Conservation (phyloP, 2,797 vertebrate genomes). For the Rhabdomys pumilio region DNA sequence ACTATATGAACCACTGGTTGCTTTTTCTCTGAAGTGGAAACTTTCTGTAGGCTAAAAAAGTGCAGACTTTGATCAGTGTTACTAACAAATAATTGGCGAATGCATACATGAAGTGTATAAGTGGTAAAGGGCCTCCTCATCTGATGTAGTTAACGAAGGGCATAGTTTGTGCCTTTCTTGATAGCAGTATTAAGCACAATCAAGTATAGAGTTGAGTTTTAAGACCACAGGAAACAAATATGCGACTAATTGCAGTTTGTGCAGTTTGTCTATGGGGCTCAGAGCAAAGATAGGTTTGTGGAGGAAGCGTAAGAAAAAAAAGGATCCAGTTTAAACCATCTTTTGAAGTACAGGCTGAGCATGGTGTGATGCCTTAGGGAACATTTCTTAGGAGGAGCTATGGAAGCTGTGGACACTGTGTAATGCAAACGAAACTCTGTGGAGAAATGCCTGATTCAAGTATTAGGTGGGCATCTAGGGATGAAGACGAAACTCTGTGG, state of each 20-base stretch:
- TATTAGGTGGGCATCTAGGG: neutral
- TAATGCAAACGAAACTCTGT: neutral
- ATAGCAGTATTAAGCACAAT: neutral
- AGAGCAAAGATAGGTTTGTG: neutral
- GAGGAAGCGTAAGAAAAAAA: slow-evolving; percentile 35
- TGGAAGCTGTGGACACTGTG: slow-evolving; percentile 3
- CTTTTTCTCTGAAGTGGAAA: slow-evolving; percentile 38
- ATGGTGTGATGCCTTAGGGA: slow-evolving; percentile 2
- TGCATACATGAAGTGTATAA: neutral
- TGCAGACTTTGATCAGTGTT: neutral
- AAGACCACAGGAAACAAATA: slow-evolving; percentile 37
- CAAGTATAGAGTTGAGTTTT: neutral
- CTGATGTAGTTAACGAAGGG: slow-evolving; percentile 30
- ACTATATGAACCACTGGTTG: slow-evolving; percentile 15
- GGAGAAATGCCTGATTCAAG: neutral
- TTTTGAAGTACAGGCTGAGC: slow-evolving; percentile 28
- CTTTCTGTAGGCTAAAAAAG: neutral
- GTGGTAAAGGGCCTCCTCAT: neutral
- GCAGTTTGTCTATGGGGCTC: slow-evolving; percentile 5
- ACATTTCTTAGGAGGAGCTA: neutral
- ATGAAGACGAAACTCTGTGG: too few species aligned
- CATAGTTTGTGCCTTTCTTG: slow-evolving; percentile 58
- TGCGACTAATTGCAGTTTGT: slow-evolving; percentile 36
- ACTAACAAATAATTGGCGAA: slow-evolving; percentile 38
- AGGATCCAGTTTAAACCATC: neutral